Base-by-base conservation (phyloP, 2,888 invertebrate species). In the Parelbella ahira region DNA sequence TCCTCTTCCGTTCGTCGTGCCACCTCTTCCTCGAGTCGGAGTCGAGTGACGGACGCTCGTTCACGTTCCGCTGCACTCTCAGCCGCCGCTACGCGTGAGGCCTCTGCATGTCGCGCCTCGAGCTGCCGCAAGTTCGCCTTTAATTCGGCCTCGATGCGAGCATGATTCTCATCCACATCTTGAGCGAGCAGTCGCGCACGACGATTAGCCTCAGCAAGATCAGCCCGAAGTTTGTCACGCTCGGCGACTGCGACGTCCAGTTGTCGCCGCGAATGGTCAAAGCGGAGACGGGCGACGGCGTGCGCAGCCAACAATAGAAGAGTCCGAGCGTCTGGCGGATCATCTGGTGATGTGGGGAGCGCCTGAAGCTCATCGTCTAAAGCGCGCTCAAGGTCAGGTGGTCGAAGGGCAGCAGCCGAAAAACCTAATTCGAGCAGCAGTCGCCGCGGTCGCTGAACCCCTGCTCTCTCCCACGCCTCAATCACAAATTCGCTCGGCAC, bases 121-220 rank as follows among this genome's bases (percentile, higher is more conserved):
- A 95, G 73, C 28, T 91, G 81, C 45, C 92, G 91, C 29, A 93
- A 89, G 81, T 90, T 92, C 29, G 91, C 90, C 63, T 93, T 91
- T 13, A 93, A 89, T 15, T 92, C 91, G 48, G 91, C 91, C 69
- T 97, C 97, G 66, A 97, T 89, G 44, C 93, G 91, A 0, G 93
- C 90, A 69, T 97, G 96, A 56, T 94, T 93, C 61, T 97, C 97
- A 69, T 98, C 97, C 1, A 97, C 94, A 74, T 97, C 97, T 57
- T 94, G 94, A 1, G 96, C 97, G 33, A 97, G 83, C 37, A 95
- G 69, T 0, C 92, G 89, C 0, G 95, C 94, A 53, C 97, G 89
- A 43, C 93, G 90, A 65, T 97, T 96, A 0, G 96, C 95, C 65
- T 96, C 96, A 9, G 89, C 84, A 8, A 97, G 91, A 63, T 96